Percentiles rank a stretch among this genome's conserved stretches.
Evolutionary conservation across 2,113 vertebrate species (phyloP).

Genomic region (Cygnus buccinator): DNA sequence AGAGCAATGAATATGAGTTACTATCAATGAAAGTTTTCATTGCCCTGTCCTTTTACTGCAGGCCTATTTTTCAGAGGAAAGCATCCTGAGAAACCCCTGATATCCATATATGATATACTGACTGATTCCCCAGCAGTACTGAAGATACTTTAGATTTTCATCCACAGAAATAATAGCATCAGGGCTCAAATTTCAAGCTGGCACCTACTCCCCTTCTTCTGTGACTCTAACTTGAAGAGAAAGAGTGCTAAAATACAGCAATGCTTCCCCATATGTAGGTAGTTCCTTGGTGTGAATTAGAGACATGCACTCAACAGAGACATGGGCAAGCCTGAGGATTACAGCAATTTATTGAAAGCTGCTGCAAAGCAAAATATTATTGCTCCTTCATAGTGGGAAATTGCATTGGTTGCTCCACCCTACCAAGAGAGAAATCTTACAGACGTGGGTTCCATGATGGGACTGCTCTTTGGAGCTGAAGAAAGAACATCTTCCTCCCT

Average conservation of each 20-base stretch:
- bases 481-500: neutral
- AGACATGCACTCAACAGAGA: neutral
- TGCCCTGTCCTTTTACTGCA: neutral
- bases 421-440: neutral
- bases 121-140: neutral
- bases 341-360: neutral
- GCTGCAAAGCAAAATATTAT: neutral
- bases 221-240: neutral
- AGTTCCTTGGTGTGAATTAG: neutral
- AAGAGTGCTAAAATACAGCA: neutral
- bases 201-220: accelerated
- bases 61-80: neutral
- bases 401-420: accelerated
- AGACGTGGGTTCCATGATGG: accelerated
- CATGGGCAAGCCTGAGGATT: neutral
- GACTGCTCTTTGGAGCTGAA: neutral
- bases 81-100: neutral
- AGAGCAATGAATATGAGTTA: neutral
- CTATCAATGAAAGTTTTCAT: neutral
- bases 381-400: neutral
- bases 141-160: neutral
- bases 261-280: neutral
- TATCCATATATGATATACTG: neutral
- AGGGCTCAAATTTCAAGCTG: neutral
- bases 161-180: neutral